Conservation (phyloP, 2,797 vertebrate genomes). For the Mormyrus hasselquistii region DNA sequence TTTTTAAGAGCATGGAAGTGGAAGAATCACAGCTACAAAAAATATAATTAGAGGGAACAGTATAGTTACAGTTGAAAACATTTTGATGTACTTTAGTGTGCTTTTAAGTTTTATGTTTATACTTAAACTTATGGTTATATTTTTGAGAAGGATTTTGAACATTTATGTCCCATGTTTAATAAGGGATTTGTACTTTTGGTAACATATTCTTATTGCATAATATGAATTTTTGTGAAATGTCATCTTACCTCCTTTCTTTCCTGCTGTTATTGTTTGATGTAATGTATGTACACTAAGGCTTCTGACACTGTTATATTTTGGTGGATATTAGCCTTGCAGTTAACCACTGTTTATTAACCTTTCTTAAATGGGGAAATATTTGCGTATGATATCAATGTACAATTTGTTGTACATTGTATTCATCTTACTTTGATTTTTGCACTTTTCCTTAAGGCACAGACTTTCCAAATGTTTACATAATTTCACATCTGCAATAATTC, state of each 20-base stretch:
- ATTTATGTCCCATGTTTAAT: neutral
- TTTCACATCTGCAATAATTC: slow-evolving; percentile 17
- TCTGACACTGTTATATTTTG: neutral
- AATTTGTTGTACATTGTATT: slow-evolving; percentile 4
- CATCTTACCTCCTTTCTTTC: slow-evolving; percentile 50
- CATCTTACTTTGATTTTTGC: slow-evolving; percentile 11
- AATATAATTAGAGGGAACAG: neutral
- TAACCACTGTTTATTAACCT: neutral
- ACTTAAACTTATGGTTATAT: neutral
- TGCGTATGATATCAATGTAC: neutral
- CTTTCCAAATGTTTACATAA: slow-evolving; percentile 11
- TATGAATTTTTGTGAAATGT: slow-evolving; percentile 1
- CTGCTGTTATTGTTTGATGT: slow-evolving; percentile 42
- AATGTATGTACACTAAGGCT: slow-evolving; percentile 23
- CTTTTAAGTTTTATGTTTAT: neutral
- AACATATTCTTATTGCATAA: neutral
- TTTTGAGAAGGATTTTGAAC: neutral
- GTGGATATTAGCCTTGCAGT: neutral
- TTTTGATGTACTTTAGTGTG: neutral
- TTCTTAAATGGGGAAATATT: neutral
- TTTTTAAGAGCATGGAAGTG: neutral
- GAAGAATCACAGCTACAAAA: neutral
- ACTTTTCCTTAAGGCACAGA: neutral
- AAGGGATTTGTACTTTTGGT: neutral
- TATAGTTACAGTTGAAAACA: neutral